Percentiles rank a stretch among this genome's conserved stretches.
Evolutionary conservation across 2,797 vertebrate genomes (phyloP).

Genomic region (Malacoraja senta): DNA sequence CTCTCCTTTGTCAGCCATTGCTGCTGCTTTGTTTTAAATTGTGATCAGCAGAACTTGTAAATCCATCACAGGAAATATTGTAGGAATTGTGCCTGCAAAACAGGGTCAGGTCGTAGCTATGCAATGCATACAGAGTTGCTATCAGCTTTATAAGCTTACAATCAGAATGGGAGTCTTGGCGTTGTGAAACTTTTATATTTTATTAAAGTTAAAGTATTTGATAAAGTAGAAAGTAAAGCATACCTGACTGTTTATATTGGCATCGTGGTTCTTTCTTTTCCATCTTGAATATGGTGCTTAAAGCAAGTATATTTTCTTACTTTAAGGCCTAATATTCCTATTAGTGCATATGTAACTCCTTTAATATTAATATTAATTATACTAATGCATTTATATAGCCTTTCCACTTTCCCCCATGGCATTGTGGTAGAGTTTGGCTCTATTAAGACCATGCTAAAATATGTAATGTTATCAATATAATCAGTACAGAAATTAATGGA

Average conservation of each 20-base stretch:
- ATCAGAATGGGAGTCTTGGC: not conserved
- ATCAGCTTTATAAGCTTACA: not conserved
- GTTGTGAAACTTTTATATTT: not conserved
- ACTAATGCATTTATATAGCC: not conserved
- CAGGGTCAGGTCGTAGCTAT: too few species aligned
- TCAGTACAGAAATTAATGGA: not conserved
- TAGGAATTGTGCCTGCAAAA: not conserved
- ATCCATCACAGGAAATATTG: not conserved
- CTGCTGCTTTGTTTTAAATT: not conserved
- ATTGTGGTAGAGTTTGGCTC: not conserved
- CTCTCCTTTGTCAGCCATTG: not conserved
- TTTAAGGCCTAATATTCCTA: too few species aligned
- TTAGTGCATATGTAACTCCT: not conserved
- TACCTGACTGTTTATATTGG: not conserved
- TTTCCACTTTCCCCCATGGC: not conserved
- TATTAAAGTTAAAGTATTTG: not conserved
- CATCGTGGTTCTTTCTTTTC: not conserved
- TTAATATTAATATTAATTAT: not conserved
- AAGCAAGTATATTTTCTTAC: too few species aligned
- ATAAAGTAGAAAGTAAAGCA: not conserved
- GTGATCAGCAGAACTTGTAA: not conserved
- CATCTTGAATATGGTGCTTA: too few species aligned
- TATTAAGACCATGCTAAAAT: not conserved
- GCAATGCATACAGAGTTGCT: not conserved
- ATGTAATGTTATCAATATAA: not conserved